Evolutionary conservation across 2,797 vertebrate genomes (phyloP).

Genomic region (Myripristis jacobus): DNA sequence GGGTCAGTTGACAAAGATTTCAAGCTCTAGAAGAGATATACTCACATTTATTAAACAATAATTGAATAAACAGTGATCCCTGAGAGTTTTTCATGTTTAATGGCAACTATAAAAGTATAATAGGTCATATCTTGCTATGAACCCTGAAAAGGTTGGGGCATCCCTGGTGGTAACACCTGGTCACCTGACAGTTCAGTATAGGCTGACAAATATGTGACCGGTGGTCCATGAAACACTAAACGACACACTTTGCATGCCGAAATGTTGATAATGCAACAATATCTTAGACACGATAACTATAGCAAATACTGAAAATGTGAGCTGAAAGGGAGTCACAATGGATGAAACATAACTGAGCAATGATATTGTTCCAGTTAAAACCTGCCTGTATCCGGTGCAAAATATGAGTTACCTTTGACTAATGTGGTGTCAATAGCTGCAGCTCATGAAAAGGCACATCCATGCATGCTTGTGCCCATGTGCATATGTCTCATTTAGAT

Average conservation of each 20-base stretch:
- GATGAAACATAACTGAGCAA: slow-evolving; percentile 58
- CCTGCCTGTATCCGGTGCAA: slow-evolving; percentile 41
- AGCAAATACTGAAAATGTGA: slow-evolving; percentile 61
- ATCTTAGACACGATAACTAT: slow-evolving; percentile 65
- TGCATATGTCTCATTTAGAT: slow-evolving; percentile 2
- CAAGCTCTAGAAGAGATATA: slow-evolving; percentile 14
- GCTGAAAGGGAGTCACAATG: slow-evolving; percentile 59
- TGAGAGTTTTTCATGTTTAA: slow-evolving; percentile 31
- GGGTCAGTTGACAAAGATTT: slow-evolving; percentile 24
- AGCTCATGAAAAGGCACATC: slow-evolving; percentile 5
- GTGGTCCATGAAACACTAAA: slow-evolving; percentile 64
- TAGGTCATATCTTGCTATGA: slow-evolving; percentile 39
- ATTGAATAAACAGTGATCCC: slow-evolving; percentile 43
- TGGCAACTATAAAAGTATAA: slow-evolving; percentile 51
- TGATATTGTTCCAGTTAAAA: slow-evolving; percentile 33
- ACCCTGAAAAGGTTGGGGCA: slow-evolving; percentile 41
- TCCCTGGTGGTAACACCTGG: slow-evolving; percentile 71
- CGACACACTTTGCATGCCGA: slow-evolving; percentile 63
- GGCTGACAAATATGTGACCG: slow-evolving; percentile 55
- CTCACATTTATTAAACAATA: slow-evolving; percentile 62
- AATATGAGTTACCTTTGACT: background rate
- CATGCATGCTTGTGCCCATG: background rate
- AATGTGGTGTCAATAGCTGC: slow-evolving; percentile 7
- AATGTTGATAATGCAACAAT: slow-evolving; percentile 40
- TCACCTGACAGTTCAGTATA: slow-evolving; percentile 60